These are phyloP conservation scores for Tapera naevia DNA, from an alignment of 2,797 vertebrate species.

Conservation along the genomic window DNA sequence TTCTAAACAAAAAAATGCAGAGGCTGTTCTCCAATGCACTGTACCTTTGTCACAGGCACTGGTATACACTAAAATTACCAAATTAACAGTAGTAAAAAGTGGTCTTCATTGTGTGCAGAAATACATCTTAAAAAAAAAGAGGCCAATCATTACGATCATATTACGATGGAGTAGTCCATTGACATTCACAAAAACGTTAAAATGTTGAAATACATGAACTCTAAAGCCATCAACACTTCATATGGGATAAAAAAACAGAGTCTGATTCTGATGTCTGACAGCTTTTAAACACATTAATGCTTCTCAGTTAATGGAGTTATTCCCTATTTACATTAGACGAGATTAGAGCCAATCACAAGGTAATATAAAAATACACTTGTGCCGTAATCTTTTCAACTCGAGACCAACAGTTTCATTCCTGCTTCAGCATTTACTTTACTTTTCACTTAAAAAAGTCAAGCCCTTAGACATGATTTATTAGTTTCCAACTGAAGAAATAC, in stretches of 20 bases:
- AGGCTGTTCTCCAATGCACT: neutral
- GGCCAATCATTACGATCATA: no score
- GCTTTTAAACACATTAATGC: neutral
- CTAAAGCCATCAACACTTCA: fast-evolving
- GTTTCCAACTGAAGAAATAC: neutral
- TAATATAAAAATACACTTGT: neutral
- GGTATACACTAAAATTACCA: neutral
- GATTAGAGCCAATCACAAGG: neutral
- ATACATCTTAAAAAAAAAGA: neutral
- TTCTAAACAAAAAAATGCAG: neutral
- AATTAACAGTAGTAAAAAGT: neutral
- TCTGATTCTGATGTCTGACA: neutral
- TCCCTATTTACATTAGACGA: neutral
- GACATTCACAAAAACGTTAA: neutral
- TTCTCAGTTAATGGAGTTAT: neutral
- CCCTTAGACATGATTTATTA: neutral
- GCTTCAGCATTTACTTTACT: neutral
- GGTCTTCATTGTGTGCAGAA: neutral
- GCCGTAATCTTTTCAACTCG: neutral
- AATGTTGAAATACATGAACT: neutral
- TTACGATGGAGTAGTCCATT: neutral
- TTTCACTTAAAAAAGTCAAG: neutral
- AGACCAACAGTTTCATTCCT: neutral
- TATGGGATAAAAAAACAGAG: neutral
- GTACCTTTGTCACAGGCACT: neutral